Percentiles rank a stretch among this genome's conserved stretches.
Conservation (phyloP, 1,140 invertebrate species). For the Gryllus bimaculatus region DNA sequence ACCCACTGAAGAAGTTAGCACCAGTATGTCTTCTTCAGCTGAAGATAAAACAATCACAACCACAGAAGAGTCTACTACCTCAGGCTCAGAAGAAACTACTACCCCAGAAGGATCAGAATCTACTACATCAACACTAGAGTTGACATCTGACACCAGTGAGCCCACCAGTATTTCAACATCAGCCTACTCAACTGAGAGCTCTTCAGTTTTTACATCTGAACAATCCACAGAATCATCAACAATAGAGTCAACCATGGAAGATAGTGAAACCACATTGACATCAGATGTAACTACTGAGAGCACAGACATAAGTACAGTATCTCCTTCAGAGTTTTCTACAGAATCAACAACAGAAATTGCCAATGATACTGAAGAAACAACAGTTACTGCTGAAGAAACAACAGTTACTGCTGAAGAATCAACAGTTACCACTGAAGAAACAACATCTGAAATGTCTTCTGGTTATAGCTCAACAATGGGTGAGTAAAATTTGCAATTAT, state of each 20-base stretch:
- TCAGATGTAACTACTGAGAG: conserved; percentile 14
- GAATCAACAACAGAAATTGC: not conserved
- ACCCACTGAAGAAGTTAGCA: not conserved
- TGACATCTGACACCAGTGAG: not conserved
- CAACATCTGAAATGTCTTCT: not conserved
- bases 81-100: conserved; percentile 24
- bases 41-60: not conserved
- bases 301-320: conserved; percentile 25
- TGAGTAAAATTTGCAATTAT: not conserved
- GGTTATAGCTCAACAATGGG: not conserved
- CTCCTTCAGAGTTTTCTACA: conserved; percentile 2
- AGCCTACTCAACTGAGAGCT: conserved; percentile 13
- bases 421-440: conserved; percentile 14
- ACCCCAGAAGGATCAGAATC: conserved; percentile 21
- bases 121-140: too few species aligned
- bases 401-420: not conserved
- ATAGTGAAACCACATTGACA: not conserved
- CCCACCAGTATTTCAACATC: not conserved
- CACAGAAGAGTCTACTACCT: not conserved
- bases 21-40: not conserved
- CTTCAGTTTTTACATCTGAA: conserved; percentile 10
- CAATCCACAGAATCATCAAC: conserved; percentile 12
- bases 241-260: not conserved
- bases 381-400: not conserved
- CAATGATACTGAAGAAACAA: not conserved